These are phyloP conservation scores for Fragum fragum DNA, from an alignment of 2,888 invertebrate species.

Conservation along the genomic window DNA sequence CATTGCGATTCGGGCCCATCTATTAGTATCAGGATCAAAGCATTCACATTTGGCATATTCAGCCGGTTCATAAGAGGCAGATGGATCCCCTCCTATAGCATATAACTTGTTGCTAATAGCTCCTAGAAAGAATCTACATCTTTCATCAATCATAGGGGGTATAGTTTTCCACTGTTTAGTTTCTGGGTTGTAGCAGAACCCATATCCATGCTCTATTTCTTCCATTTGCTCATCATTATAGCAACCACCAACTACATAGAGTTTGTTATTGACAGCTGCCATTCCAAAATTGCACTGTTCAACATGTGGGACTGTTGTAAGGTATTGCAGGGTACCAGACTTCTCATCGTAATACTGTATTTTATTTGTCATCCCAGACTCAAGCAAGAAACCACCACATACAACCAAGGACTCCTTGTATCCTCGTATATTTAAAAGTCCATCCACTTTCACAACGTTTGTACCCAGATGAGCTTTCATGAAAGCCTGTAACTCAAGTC, in stretches of 20 bases:
- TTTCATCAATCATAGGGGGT: slow-evolving; percentile 83
- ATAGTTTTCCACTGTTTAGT: slow-evolving; percentile 91
- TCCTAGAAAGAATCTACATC: slow-evolving; percentile 83
- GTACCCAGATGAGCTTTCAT: not conserved
- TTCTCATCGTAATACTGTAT: slow-evolving; percentile 90
- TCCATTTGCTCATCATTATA: slow-evolving; percentile 89
- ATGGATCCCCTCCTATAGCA: slow-evolving; percentile 88
- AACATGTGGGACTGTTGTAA: slow-evolving; percentile 91
- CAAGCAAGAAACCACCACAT: slow-evolving; percentile 90
- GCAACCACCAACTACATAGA: slow-evolving; percentile 92
- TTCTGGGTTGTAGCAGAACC: slow-evolving; percentile 90
- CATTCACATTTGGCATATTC: slow-evolving; percentile 78
- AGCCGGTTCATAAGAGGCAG: slow-evolving; percentile 81
- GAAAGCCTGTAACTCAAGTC: slow-evolving; percentile 27
- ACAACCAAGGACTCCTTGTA: slow-evolving; percentile 91
- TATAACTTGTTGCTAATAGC: slow-evolving; percentile 75
- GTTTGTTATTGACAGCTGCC: slow-evolving; percentile 90
- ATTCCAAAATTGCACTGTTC: slow-evolving; percentile 92
- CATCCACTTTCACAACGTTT: slow-evolving; percentile 44
- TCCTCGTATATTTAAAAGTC: slow-evolving; percentile 87
- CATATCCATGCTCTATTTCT: slow-evolving; percentile 92
- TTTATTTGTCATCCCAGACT: slow-evolving; percentile 89
- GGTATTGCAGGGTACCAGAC: slow-evolving; percentile 89
- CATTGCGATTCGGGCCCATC: slow-evolving; percentile 75
- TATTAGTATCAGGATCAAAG: slow-evolving; percentile 73